A percentile compares a stretch with the other conserved stretches of the same genome.
Conservation (phyloP, 2,888 invertebrate genomes). For the Cataglyphis cursor region DNA sequence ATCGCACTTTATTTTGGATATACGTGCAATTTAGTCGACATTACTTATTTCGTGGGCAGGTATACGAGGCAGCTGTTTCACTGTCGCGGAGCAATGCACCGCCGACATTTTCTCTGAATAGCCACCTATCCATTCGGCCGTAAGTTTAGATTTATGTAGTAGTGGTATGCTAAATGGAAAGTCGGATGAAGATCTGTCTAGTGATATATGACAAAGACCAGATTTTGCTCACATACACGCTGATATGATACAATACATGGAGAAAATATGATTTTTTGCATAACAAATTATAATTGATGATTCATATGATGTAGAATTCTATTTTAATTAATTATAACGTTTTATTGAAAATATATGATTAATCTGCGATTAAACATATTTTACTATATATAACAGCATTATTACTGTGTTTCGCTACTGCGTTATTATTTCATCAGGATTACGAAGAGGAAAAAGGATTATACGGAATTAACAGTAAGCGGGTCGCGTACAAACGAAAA, state of each 20-base stretch:
- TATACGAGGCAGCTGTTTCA: constrained; percentile 51
- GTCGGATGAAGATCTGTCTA: constrained; percentile 24
- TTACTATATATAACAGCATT: neutral
- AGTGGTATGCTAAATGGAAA: constrained; percentile 36
- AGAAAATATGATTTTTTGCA: neutral
- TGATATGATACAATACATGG: neutral
- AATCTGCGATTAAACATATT: neutral
- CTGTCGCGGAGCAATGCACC: constrained; percentile 17
- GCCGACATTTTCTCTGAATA: constrained; percentile 50
- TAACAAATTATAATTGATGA: neutral
- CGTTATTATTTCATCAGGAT: constrained; percentile 17
- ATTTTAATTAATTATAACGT: constrained; percentile 12
- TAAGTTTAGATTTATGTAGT: constrained; percentile 51
- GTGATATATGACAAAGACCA: neutral
- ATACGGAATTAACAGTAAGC: neutral
- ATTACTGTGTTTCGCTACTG: neutral
- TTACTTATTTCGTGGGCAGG: constrained; percentile 43
- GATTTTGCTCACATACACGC: neutral
- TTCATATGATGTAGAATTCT: neutral
- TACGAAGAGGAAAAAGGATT: constrained; percentile 11
- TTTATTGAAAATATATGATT: neutral
- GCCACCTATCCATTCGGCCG: constrained; percentile 40
- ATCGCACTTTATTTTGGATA: constrained; percentile 42
- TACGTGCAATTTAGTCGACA: constrained; percentile 45
- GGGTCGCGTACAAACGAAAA: constrained; percentile 6